Evolutionary conservation across 2,797 vertebrate species (phyloP), one percentile per base, ranked within the genome.

Genomic region (Heteromormyrus szaboi): DNA sequence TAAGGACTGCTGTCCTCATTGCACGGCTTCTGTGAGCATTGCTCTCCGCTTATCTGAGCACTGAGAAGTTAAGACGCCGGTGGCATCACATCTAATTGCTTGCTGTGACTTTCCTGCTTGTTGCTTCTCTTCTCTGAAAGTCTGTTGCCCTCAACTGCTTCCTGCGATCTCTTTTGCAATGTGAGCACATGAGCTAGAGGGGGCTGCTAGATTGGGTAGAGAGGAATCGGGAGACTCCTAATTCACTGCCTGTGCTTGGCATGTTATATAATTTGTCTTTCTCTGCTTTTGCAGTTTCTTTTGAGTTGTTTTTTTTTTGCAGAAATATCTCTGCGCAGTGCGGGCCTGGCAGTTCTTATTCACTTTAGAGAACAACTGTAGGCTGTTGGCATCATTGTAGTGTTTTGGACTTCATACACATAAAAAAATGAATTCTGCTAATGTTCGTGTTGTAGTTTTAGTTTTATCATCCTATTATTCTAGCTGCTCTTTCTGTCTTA

Each of bases 81-180:
- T 91, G 90, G 86, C 90, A 79, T 87, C 87, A 65, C 54, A 87
- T 83, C 8, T 84, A 54, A 86, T 89, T 90, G 33, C 85, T 89
- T 84, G 12, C 7, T 81, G 92, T 89, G 85, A 79, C 19, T 87
- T 90, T 87, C 56, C 88, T 89, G 68, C 90, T 87, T 86, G 88
- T 90, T 91, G 68, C 79, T 92, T 88, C 76, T 86, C 88, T 91
- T 92, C 87, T 91, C 90, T 90, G 68, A 85, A 83, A 54, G 86
- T 59, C 88, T 88, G 89, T 89, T 46, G 6, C 65, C 89, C 88
- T 87, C 90, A 88, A 92, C 91, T 93, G 90, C 62, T 92, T 93
- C 92, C 50, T 86, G 87, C 62, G 89, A 89, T 50, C 48, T 50
- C 46, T 46, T 37, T 9, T n/a, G 33, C 37, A 19, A 7, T 87